Evolutionary conservation across 1,140 invertebrate species (phyloP), one percentile per base, ranked within the genome.

Genomic region (Zaprionus ornatus): DNA sequence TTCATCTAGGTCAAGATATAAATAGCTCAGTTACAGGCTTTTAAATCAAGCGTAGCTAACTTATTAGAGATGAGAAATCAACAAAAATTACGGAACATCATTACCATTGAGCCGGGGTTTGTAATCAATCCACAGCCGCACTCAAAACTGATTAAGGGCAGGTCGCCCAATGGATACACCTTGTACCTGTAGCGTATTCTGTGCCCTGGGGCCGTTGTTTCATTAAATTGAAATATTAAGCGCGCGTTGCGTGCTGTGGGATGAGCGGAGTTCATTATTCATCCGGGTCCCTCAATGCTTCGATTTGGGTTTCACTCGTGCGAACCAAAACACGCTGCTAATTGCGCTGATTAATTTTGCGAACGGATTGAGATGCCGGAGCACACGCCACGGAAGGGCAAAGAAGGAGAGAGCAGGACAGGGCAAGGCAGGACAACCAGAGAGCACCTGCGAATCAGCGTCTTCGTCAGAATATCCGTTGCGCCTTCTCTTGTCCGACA

Each of bases 301-400:
- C 59, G 65, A 69, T 74, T 75, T 64, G 73, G 54, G 61, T 60
- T 63, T 59, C 67, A 71, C 25, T 63, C 60, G 45, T 54, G 66
- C 50, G 48, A 25, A 23, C 5, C n/a, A 21, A n/a, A 19, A 40
- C 42, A 17, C 54, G 17, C 55, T 68, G 62, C 77, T 86, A 86
- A 86, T 86, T 86, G 79, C 67, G 37, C 72, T 86, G 82, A 86
- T 86, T 86, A 82, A 86, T 87, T 77, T 85, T 66, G 45, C 42
- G 78, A 81, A 76, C 60, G 73, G 73, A 71, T 75, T 75, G 67
- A 63, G 35, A 40, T 48, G 52, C 29, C 29, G 10, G 45, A 45
- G 45, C 25, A 19, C 42, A 48, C 7, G 17, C 10, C 40, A 45
- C 1, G 13, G 13, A 3, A 15, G 35, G 15, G 35, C 35, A 45